phyloP scores from a whole-genome alignment of 1,140 invertebrate species.

The Ostrea denselamellosa region DNA sequence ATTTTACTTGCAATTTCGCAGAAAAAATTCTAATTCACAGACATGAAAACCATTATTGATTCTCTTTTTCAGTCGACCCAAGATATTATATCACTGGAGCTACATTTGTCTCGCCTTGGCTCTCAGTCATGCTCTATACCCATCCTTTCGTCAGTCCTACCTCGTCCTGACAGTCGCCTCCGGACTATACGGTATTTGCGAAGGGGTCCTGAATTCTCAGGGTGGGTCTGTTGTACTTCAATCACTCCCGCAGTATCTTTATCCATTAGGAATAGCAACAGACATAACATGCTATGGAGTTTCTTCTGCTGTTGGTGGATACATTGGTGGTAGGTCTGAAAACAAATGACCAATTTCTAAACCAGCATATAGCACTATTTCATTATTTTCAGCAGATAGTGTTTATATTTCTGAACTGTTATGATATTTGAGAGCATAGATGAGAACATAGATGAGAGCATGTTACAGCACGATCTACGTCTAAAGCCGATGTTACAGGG shows the following conservation, averaged over 20 bases:
- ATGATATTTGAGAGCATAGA: no score
- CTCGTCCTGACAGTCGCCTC: not conserved
- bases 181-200: not conserved
- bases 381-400: no score
- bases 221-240: not conserved
- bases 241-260: not conserved
- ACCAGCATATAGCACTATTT: no score
- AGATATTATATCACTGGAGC: conserved; percentile 13
- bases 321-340: not conserved
- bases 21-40: not conserved
- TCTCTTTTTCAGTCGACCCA: not conserved
- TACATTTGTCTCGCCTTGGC: not conserved
- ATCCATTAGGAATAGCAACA: not conserved
- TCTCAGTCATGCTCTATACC: not conserved
- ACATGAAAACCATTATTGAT: not conserved
- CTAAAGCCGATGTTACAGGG: no score
- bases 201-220: not conserved
- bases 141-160: not conserved
- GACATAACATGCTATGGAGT: conserved; percentile 2
- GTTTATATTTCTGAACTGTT: no score
- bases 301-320: not conserved
- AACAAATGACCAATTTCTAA: no score
- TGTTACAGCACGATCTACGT: no score
- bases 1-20: no score
- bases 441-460: no score